Base-by-base conservation (phyloP, 1,140 invertebrate genomes). In the Pissodes strobi region DNA sequence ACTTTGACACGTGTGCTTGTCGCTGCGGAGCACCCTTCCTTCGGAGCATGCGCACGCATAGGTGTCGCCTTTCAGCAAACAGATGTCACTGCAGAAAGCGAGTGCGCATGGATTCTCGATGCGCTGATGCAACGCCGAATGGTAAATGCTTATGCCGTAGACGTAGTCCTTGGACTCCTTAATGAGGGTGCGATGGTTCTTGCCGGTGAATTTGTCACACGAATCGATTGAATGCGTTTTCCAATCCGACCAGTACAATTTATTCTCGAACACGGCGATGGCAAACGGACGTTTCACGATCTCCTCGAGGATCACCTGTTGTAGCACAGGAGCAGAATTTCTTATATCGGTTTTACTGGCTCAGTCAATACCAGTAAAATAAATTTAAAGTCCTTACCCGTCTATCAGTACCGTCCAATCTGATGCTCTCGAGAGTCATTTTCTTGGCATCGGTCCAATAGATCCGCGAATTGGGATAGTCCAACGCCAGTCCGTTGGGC, bases 401-500 rank as follows among this genome's bases (percentile, higher is more conserved):
- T 41, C 91, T 79, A 76, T 90, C 87, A 1, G 79, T 83, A 21
- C 92, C 92, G 75, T 93, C 87, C 5, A 94, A 79, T 13, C 84
- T 82, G 13, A 93, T 82, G 1, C 88, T 90, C 77, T 94, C 92
- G 1, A 95, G 86, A 55, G 81, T 86, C 37, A 81, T 82, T 4
- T 85, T 69, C 67, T 92, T 91, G 0, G 85, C 85, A 68, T 92
- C 90, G 0, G 94, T 87, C 84, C 93, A 93, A 68, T 92, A 89
- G 4, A 89, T 79, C 45, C 92, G 81, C 15, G 88, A 81, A 63
- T 90, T 93, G 13, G 90, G 87, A 72, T 89, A 88, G 77, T 99
- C 97, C 43, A 98, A 81, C 1, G 93, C 86, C 6, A 99, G 79
- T 1, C 93, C 93, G 76, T 93, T 95, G 0, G 96, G 94, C 90